Evolutionary conservation across 1,140 invertebrate genomes (phyloP).

Genomic region (Dysdera silvatica): DNA sequence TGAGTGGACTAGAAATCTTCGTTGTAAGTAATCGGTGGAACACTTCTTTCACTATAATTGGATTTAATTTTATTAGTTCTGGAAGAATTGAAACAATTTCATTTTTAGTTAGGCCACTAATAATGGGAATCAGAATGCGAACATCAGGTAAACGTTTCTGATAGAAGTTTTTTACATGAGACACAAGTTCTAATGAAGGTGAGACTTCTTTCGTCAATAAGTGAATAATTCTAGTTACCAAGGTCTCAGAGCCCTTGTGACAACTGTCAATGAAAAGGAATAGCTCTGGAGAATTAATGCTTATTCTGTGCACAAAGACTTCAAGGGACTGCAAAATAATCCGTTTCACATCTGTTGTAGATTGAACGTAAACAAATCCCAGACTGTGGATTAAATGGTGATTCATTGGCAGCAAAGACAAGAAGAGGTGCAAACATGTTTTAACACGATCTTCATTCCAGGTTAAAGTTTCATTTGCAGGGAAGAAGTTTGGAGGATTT

Average conservation of each 20-base stretch:
- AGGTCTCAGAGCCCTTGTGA: slow-evolving; percentile 87
- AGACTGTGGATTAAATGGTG: slow-evolving; percentile 68
- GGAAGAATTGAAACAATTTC: slow-evolving; percentile 89
- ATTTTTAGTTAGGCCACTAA: slow-evolving; percentile 83
- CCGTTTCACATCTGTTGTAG: slow-evolving; percentile 80
- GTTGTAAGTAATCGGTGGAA: slow-evolving; percentile 52
- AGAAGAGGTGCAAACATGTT: slow-evolving; percentile 74
- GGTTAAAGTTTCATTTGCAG: slow-evolving; percentile 34
- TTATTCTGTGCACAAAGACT: slow-evolving; percentile 63
- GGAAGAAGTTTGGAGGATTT: slow-evolving; percentile 54
- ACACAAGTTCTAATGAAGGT: slow-evolving; percentile 75
- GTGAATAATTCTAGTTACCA: slow-evolving; percentile 85
- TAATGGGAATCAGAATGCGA: slow-evolving; percentile 89
- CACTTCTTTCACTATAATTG: slow-evolving; percentile 85
- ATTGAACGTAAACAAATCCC: slow-evolving; percentile 69
- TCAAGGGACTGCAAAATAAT: slow-evolving; percentile 75
- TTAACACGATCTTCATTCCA: slow-evolving; percentile 88
- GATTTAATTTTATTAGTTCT: slow-evolving; percentile 94
- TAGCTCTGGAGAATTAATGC: slow-evolving; percentile 72
- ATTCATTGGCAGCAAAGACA: slow-evolving; percentile 70
- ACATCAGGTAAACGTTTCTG: slow-evolving; percentile 90
- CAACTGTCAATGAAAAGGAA: slow-evolving; percentile 82
- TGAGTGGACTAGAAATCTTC: slow-evolving; percentile 58
- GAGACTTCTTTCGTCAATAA: slow-evolving; percentile 82
- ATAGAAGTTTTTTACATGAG: slow-evolving; percentile 81